Percentiles rank a stretch among this genome's conserved stretches.
phyloP scores from a whole-genome alignment of 2,888 invertebrate genomes.

The Sesia apiformis region DNA sequence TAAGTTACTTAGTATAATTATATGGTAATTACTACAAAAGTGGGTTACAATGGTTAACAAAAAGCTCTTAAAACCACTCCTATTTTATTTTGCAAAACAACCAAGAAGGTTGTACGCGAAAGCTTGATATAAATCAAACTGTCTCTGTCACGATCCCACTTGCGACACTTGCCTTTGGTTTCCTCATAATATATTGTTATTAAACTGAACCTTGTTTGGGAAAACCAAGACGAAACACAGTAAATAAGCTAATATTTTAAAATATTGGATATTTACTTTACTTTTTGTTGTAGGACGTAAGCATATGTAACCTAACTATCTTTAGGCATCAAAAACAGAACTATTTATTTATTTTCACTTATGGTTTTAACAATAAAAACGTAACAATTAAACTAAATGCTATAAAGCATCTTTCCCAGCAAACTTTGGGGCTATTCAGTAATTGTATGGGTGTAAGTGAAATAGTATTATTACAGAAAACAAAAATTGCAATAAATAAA shows the following conservation, averaged over 20 bases:
- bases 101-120: not conserved
- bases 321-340: too few species aligned
- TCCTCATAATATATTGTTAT: too few species aligned
- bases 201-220: too few species aligned
- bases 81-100: not conserved
- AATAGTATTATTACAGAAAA: too few species aligned
- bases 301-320: too few species aligned
- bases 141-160: not conserved
- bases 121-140: conserved; percentile 2
- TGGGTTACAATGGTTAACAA: not conserved
- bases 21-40: not conserved
- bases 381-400: too few species aligned
- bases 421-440: too few species aligned
- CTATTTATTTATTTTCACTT: too few species aligned
- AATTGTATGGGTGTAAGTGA: too few species aligned
- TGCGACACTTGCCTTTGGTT: not conserved
- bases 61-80: not conserved
- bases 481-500: too few species aligned
- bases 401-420: too few species aligned
- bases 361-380: too few species aligned
- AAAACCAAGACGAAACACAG: not conserved
- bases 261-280: not conserved
- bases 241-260: not conserved
- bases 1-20: not conserved
- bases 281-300: not conserved